Evolutionary conservation across 92 coral and sea anemone species (phyloP), one percentile per base, ranked within the genome.

Genomic region (Zoanthus solanderi): DNA sequence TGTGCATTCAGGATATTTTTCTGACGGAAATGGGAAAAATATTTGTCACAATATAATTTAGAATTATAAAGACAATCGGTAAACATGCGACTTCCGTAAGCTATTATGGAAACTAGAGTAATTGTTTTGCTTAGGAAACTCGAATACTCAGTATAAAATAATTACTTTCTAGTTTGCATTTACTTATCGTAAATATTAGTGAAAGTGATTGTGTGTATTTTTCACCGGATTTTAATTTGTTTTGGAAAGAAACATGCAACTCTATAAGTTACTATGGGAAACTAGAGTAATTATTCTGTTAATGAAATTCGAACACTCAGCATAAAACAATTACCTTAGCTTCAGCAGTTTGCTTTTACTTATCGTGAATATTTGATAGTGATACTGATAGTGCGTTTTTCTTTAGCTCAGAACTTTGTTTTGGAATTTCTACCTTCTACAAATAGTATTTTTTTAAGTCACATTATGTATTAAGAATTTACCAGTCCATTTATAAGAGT

Each of bases 131-230:
- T n/a, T 17, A 15, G 34, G 54, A 60, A 79, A 52, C 16, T 77
- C 9, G 4, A 30, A 45, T 23, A 17, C 42, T 71, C 45, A 7
- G 6, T 13, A 78, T 60, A 29, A 31, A 53, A 52, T 78, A 78
- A 53, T 79, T 58, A 42, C 53, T 56, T 15, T 30, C 4, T 7
- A 79, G 72, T 79, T 79, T 79, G 42, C 71, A 16, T 79, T 79
- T 71, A 61, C 54, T 16, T 32, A 37, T 6, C 68, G 12, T 50
- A 12, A 50, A 50, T 7, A 50, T 7, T 50, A 50, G 7, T 32
- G 6, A 58, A 58, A 58, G 15, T 12, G 2, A 16, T 58, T 5
- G 52, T 17, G 53, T 78, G 32, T 58, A 60, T 16, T 9, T 31
- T n/a, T 4, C 15, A 23, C 66, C 14, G 46, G 12, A 14, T 30